These are phyloP conservation scores for Calyptomena viridis DNA, from an alignment of 2,113 vertebrate genomes.

Conservation along the genomic window DNA sequence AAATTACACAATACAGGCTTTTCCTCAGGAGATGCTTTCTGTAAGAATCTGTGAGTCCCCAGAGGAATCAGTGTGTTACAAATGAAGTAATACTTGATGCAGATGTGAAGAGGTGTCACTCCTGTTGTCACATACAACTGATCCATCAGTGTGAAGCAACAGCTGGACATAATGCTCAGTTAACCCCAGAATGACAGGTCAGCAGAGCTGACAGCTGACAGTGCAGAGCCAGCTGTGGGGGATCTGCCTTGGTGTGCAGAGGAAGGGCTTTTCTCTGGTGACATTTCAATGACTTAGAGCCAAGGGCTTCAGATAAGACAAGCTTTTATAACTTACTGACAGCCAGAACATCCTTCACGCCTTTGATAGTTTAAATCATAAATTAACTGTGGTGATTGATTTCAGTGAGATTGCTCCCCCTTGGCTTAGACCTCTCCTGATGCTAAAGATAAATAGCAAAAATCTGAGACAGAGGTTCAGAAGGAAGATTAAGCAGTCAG, in stretches of 20 bases:
- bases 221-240: not conserved
- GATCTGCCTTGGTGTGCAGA: not conserved
- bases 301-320: not conserved
- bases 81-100: not conserved
- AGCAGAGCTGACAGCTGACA: not conserved
- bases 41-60: not conserved
- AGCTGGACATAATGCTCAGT: not conserved
- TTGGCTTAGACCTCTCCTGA: not conserved
- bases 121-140: not conserved
- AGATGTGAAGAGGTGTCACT: not conserved
- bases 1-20: not conserved
- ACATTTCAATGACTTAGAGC: not conserved
- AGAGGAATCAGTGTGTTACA: not conserved
- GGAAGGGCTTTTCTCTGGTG: constrained; percentile 4
- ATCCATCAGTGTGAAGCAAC: not conserved
- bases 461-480: not conserved
- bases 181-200: not conserved
- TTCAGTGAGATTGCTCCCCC: not conserved
- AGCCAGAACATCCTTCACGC: not conserved
- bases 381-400: not conserved
- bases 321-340: not conserved
- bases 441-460: not conserved
- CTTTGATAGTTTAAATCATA: not conserved
- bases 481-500: not conserved
- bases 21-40: not conserved